A percentile compares a stretch with the other conserved stretches of the same genome.
phyloP scores from a whole-genome alignment of 2,797 vertebrate species.

The Diplodus sargus region DNA sequence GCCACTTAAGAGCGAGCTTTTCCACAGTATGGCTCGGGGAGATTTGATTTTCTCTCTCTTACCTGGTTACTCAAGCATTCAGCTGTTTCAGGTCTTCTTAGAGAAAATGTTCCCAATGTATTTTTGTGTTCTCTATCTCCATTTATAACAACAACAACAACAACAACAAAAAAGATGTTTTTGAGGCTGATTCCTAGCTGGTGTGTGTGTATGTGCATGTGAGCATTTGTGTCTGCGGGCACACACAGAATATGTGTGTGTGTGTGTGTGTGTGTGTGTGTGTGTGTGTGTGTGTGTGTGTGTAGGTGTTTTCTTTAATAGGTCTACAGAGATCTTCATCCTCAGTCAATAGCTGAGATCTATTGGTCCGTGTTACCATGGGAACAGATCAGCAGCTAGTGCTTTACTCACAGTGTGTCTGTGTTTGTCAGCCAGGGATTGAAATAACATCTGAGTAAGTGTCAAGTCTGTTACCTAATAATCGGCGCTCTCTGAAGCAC shows the following conservation, averaged over 20 bases:
- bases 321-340: conserved; percentile 77
- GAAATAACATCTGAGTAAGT: conserved; percentile 69
- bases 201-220: conserved; percentile 18
- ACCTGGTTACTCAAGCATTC: conserved; percentile 40
- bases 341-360: conserved; percentile 77
- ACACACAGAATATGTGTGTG: not conserved
- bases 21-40: conserved; percentile 27
- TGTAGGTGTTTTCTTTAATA: conserved; percentile 72
- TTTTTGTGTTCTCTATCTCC: conserved; percentile 38
- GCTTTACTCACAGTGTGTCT: conserved; percentile 66
- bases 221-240: conserved; percentile 24
- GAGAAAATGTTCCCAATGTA: conserved; percentile 24
- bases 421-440: conserved; percentile 69
- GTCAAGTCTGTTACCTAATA: conserved; percentile 53
- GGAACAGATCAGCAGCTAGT: conserved; percentile 80
- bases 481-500: conserved; percentile 34
- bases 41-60: conserved; percentile 18
- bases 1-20: conserved; percentile 24
- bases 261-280: conserved; percentile 23
- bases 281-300: conserved; percentile 6
- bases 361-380: conserved; percentile 83
- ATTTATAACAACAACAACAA: conserved; percentile 27
- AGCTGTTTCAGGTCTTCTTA: conserved; percentile 15
- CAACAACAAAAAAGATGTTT: conserved; percentile 24
- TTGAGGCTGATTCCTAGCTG: conserved; percentile 27